Evolutionary conservation across 2,888 invertebrate species (phyloP), one percentile per base, ranked within the genome.

Genomic region (Dynastes grantii): DNA sequence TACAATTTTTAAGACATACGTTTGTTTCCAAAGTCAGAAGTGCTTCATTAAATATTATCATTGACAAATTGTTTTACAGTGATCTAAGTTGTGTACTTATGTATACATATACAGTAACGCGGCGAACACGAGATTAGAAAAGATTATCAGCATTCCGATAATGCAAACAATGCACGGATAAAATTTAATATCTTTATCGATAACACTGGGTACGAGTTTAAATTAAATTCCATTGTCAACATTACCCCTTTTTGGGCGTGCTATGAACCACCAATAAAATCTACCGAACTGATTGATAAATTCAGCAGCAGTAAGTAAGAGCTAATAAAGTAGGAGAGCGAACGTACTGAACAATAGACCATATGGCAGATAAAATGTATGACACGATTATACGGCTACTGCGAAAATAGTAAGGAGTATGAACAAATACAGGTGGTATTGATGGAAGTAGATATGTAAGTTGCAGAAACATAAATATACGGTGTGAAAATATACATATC

Each of bases 221-320:
- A 73, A 73, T 73, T 61, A 73, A 73, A 73, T 73, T 73, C 73
- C 73, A 40, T 16, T 22, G 61, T 40, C 8, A 37, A 58, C 58
- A 73, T 61, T 58, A 61, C 40, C 58, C 40, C 61, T 73, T 61
- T 27, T 61, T 58, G 11, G 16, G 68, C 29, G 29, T 6, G 9
- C 8, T 13, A 29, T 29, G 22, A 11, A n/a, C 55, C 2, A 55
- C 6, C n/a, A 55, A 16, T 22, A 8, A 22, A 55, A 55, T 6
- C n/a, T 55, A n/a, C 0, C 1, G 55, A 16, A 16, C 2, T 16
- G 8, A 55, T 55, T 55, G 55, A 22, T 55, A 55, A 55, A 55
- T 22, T 22, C 16, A 3, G 1, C 55, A 55, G 22, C 22, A 22
- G 22, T 22, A 65, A 5, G 40, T 40, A 65, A 45, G 45, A 45